These are phyloP conservation scores for Sebastes steindachneri DNA, from an alignment of 2,797 vertebrate species.

Conservation along the genomic window DNA sequence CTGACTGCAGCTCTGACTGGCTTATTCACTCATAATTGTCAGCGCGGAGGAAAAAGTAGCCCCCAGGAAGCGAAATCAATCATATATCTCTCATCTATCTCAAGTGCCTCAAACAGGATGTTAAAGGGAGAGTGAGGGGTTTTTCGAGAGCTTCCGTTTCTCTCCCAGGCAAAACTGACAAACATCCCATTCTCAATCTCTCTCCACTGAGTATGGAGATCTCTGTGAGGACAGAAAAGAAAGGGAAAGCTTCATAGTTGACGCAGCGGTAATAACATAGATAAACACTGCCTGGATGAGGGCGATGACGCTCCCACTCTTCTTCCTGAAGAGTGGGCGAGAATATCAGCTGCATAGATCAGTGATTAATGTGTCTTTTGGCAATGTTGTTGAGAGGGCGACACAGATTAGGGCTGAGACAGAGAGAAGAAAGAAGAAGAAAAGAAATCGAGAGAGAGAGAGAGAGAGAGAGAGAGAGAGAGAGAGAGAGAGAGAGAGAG, in stretches of 20 bases:
- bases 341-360: constrained; percentile 64
- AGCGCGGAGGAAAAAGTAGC: constrained; percentile 44
- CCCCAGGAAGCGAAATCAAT: constrained; percentile 68
- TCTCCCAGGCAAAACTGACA: constrained; percentile 57
- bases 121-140: constrained; percentile 13
- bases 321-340: constrained; percentile 38
- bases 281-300: constrained; percentile 59
- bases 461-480: not conserved
- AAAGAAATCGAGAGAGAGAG: not conserved
- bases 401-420: not conserved
- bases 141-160: constrained; percentile 34
- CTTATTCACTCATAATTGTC: constrained; percentile 67
- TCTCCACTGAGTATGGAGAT: constrained; percentile 43
- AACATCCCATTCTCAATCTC: constrained; percentile 37
- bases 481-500: not conserved
- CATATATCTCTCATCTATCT: constrained; percentile 56
- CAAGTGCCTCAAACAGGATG: constrained; percentile 56
- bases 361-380: constrained; percentile 64
- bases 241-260: constrained; percentile 37
- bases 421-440: not conserved
- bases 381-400: constrained; percentile 1
- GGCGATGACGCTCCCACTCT: constrained; percentile 25
- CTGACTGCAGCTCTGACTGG: constrained; percentile 29
- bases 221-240: constrained; percentile 33
- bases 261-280: constrained; percentile 53